These are phyloP conservation scores for Trichomalopsis sarcophagae DNA, from an alignment of 1,140 invertebrate genomes.

Conservation along the genomic window DNA sequence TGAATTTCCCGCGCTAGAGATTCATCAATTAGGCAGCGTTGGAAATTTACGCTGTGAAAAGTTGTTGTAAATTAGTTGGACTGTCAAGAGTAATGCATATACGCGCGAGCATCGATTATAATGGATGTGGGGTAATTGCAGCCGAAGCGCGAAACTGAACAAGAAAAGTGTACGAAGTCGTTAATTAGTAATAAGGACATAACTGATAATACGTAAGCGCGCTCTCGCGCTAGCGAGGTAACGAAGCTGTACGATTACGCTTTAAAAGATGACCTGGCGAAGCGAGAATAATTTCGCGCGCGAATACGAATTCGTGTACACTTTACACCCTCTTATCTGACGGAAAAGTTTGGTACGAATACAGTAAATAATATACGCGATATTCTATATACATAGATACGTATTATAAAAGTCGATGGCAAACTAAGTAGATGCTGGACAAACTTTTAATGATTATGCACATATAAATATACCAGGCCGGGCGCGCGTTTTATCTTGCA, in stretches of 20 bases:
- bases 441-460: slow-evolving; percentile 42
- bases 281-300: neutral
- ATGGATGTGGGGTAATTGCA: no score
- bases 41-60: no score
- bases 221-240: neutral
- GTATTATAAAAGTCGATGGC: neutral
- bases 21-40: no score
- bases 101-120: no score
- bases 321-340: slow-evolving; percentile 4
- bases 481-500: slow-evolving; percentile 1
- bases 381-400: neutral
- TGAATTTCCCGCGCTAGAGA: neutral
- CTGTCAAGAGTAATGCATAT: no score
- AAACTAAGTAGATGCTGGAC: slow-evolving; percentile 12
- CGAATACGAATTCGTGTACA: neutral
- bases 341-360: slow-evolving; percentile 19
- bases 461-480: neutral
- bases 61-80: no score
- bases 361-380: slow-evolving; percentile 10
- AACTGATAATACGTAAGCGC: neutral
- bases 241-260: neutral
- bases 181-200: no score
- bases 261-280: neutral
- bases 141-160: no score
- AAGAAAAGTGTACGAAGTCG: no score